phyloP scores from a whole-genome alignment of 2,113 vertebrate genomes.

The Anolis carolinensis region DNA sequence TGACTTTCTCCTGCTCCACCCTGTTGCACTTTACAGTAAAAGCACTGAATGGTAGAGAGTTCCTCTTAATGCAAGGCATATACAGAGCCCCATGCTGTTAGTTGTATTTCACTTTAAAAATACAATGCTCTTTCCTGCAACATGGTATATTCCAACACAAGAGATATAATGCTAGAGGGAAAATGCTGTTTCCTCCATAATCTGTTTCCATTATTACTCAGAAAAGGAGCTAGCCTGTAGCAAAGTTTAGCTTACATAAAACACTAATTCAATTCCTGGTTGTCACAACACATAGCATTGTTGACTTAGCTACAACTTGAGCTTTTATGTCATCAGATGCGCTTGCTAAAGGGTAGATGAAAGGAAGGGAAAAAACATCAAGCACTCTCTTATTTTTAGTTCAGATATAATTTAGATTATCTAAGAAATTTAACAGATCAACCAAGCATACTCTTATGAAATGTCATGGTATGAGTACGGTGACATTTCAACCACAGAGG shows the following conservation, averaged over 20 bases:
- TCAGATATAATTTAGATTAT: neutral
- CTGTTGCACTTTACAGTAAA: neutral
- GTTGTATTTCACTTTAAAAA: neutral
- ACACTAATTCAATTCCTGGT: neutral
- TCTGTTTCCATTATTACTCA: neutral
- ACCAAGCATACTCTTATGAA: neutral
- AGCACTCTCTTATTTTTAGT: neutral
- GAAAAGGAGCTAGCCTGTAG: neutral
- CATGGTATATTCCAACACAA: neutral
- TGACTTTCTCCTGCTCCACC: neutral
- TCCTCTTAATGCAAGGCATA: neutral
- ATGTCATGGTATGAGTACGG: no score
- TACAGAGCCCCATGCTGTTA: neutral
- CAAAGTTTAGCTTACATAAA: neutral
- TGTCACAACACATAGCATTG: neutral
- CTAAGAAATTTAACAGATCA: neutral
- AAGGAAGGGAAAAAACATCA: neutral
- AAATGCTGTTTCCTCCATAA: neutral
- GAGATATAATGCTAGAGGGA: neutral
- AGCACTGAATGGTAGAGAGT: neutral
- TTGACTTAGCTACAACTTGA: slow-evolving; percentile 13
- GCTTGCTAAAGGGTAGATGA: neutral
- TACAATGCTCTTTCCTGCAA: neutral
- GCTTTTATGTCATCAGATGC: slow-evolving; percentile 12
- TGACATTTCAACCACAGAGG: neutral